These are phyloP conservation scores for Cryptoblepharus egeriae DNA, from an alignment of 2,797 vertebrate genomes.

Conservation along the genomic window DNA sequence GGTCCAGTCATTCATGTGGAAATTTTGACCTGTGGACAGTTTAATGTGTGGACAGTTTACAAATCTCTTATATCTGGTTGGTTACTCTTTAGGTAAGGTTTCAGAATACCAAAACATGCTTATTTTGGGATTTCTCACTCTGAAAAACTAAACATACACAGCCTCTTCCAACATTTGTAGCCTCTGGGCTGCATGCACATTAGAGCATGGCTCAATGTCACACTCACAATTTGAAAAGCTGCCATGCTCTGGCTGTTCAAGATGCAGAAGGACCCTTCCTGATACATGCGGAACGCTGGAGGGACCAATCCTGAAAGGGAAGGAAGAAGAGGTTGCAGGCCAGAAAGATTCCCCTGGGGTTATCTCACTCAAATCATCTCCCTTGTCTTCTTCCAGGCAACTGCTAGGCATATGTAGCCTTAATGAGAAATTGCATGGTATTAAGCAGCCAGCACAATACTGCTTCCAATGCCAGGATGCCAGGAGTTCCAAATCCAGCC, in stretches of 20 bases:
- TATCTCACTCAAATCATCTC: background rate
- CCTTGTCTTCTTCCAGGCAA: background rate
- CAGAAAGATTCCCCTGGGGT: background rate
- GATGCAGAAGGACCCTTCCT: background rate
- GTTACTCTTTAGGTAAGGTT: background rate
- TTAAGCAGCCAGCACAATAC: background rate
- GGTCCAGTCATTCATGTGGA: no score
- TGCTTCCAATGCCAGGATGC: background rate
- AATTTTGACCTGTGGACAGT: no score
- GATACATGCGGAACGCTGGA: background rate
- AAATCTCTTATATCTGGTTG: background rate
- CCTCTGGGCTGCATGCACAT: background rate
- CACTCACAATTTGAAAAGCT: background rate
- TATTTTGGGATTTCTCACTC: background rate
- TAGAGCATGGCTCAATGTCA: background rate
- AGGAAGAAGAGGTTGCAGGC: background rate
- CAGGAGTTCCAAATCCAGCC: background rate
- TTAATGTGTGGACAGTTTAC: background rate
- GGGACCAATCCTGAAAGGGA: background rate
- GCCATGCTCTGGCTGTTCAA: background rate
- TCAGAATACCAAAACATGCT: background rate
- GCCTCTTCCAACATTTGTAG: background rate
- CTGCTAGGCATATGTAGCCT: background rate
- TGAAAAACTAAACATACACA: background rate
- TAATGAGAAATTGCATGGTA: conserved; percentile 2